Evolutionary conservation across 2,113 vertebrate genomes (phyloP).

Genomic region (Oreamnos americanus): DNA sequence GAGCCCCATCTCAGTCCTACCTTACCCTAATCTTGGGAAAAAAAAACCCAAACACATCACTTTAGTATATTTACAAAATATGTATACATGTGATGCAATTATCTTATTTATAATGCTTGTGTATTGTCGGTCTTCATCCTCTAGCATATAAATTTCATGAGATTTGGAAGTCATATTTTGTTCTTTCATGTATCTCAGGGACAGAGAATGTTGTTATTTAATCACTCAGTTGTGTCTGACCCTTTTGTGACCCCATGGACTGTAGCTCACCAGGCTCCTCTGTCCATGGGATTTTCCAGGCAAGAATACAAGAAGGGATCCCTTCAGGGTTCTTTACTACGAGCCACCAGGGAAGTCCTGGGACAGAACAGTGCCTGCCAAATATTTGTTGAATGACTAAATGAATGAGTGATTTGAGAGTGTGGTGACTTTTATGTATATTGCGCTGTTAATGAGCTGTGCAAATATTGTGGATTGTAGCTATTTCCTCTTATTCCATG

Average conservation of each 20-base stretch:
- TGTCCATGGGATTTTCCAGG: neutral
- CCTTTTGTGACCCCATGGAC: neutral
- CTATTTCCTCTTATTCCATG: neutral
- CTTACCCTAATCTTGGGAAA: neutral
- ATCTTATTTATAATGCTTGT: neutral
- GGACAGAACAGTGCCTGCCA: neutral
- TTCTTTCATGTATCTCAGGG: neutral
- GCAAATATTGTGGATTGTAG: neutral
- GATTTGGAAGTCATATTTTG: neutral
- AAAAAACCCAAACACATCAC: neutral
- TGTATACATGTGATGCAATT: neutral
- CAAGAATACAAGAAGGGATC: neutral
- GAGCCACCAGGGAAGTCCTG: neutral
- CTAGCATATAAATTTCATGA: neutral
- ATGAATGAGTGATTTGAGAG: neutral
- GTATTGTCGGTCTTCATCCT: neutral
- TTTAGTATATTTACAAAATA: neutral
- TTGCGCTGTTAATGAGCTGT: neutral
- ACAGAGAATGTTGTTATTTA: neutral
- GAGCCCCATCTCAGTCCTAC: neutral
- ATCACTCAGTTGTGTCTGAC: neutral
- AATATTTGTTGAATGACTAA: neutral
- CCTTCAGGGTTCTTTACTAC: neutral
- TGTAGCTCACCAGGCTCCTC: neutral
- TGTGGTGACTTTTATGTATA: neutral